Conservation (phyloP, 1,140 invertebrate genomes). For the Caenorhabditis inopinata region DNA sequence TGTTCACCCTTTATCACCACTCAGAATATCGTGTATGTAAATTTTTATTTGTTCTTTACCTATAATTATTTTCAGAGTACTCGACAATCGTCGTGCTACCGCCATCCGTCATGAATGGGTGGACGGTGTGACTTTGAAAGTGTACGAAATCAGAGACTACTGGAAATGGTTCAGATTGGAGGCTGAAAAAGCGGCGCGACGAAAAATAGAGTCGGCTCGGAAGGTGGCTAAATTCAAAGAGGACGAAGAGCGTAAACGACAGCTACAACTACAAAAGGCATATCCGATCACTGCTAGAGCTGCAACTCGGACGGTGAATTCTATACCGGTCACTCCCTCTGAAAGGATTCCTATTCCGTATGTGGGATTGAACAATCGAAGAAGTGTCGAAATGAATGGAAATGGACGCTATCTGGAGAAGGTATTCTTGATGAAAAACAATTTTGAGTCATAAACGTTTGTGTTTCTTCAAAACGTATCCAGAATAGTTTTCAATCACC, state of each 20-base stretch:
- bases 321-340: too few species aligned
- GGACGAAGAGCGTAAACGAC: not conserved
- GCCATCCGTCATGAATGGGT: slow-evolving; percentile 37
- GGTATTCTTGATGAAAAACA: too few species aligned
- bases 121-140: slow-evolving; percentile 49
- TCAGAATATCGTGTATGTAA: not conserved
- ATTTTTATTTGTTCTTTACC: not conserved
- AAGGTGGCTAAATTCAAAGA: not conserved
- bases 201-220: not conserved
- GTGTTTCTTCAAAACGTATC: too few species aligned
- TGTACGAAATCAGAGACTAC: slow-evolving; percentile 48
- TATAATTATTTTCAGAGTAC: not conserved
- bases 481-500: too few species aligned
- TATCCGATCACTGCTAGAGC: too few species aligned
- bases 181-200: not conserved
- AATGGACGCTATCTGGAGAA: not conserved
- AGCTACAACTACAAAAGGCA: not conserved
- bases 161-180: slow-evolving; percentile 11
- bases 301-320: too few species aligned
- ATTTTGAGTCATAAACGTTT: too few species aligned
- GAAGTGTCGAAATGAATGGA: not conserved
- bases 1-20: too few species aligned
- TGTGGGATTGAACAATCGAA: not conserved
- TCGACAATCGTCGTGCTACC: not conserved
- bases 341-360: not conserved